Percentiles rank a stretch among this genome's conserved stretches.
phyloP scores from a whole-genome alignment of 92 coral and sea anemone genomes.

The Epizoanthus ramosus region DNA sequence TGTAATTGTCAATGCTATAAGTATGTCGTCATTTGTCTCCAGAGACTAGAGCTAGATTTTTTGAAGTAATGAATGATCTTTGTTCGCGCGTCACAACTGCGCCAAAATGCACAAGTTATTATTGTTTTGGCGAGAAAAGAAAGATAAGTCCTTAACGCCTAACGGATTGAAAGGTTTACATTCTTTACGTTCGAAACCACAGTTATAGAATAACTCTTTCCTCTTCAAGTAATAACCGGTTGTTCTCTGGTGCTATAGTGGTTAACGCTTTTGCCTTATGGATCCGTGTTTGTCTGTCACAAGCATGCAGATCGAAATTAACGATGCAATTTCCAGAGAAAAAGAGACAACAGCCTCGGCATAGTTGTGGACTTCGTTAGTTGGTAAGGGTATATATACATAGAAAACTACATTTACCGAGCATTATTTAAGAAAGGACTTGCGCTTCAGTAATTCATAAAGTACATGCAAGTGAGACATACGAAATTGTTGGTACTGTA shows the following conservation, averaged over 20 bases:
- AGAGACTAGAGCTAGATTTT: not conserved
- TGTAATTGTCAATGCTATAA: not conserved
- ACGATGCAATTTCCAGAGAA: too few species aligned
- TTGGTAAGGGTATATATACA: too few species aligned
- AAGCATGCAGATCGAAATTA: too few species aligned
- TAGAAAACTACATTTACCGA: too few species aligned
- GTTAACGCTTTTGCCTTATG: too few species aligned
- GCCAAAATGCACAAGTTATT: not conserved
- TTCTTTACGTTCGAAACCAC: not conserved
- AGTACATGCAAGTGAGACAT: too few species aligned
- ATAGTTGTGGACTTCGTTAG: too few species aligned
- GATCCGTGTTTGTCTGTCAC: too few species aligned
- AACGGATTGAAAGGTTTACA: slow-evolving; percentile 5
- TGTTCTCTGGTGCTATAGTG: not conserved
- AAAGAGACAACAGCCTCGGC: too few species aligned
- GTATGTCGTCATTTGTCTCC: slow-evolving; percentile 21
- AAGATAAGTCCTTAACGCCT: not conserved
- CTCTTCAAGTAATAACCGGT: not conserved
- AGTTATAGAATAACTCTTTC: not conserved
- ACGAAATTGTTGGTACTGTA: too few species aligned
- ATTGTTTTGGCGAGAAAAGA: slow-evolving; percentile 7
- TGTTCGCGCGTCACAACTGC: slow-evolving; percentile 2
- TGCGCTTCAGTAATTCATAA: too few species aligned
- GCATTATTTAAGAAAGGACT: too few species aligned
- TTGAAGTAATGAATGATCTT: slow-evolving; percentile 21